Base-by-base conservation (phyloP, 2,113 vertebrate species). In the Condylura cristata region DNA sequence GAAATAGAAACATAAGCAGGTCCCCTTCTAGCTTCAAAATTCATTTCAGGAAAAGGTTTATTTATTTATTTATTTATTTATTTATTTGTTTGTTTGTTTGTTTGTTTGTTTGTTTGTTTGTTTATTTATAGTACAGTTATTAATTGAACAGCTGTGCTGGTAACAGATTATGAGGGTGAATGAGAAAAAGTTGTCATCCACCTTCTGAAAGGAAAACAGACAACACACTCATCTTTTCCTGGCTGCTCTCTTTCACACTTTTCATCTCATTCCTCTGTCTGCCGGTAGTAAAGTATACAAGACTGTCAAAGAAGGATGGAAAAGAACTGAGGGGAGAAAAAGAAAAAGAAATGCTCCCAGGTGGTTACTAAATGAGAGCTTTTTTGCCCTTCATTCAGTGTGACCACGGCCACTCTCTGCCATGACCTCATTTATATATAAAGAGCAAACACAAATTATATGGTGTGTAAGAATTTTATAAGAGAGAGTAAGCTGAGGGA, bases 301-400 rank as follows among this genome's bases (percentile, higher is more conserved):
- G 16, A 3, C 3, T n/a, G 76, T 14, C 60, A 30, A 37, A 66
- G 34, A 83, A 86, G 10, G 32, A 65, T 58, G 28, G 13, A 39
- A 78, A 66, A 17, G 37, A 30, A 91, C 24, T 72, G 1, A 56
- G 32, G 71, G 32, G 39, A 74, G 18, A 65, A 63, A 70, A 1
- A 11, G 12, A 39, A 70, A 34, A 63, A 70, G 1, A 14, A 16
- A 39, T 70, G 37, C 17, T 56, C 9, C 17, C 22, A 41, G 11
- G 16, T 46, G 65, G 60, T 24, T 39, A 78, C 72, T 18, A 37
- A 28, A 20, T n/a, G 18, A 88, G 72, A 51, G 18, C 58, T 20
- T 0, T 20, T 0, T 60, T 68, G 5, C 68, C 16, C 41, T 41
- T 22, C 22, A 18, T 7, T 0, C 37, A 70, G 7, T 20, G 30